Evolutionary conservation across 2,888 invertebrate species (phyloP), one percentile per base, ranked within the genome.

Genomic region (Dasypolia templi): DNA sequence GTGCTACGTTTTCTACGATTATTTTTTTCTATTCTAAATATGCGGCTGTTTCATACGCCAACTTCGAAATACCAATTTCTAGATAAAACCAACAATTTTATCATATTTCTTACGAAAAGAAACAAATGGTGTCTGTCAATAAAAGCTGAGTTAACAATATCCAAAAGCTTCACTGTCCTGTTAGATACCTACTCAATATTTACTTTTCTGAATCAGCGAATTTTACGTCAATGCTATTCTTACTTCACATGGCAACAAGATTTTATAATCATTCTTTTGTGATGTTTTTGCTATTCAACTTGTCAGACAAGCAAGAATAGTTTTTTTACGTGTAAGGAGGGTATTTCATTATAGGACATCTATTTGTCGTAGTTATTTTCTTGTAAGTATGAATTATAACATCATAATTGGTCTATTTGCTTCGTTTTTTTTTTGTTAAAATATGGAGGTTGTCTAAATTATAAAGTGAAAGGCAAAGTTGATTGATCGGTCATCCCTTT

Each of bases 151-250:
- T 49, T 61, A 65, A 65, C 59, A 72, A 80, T 49, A 71, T 26
- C 17, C 19, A 46, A 64, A 62, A 55, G 53, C 46, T 59, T 59
- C 22, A 39, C n/a, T 39, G 19, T 59, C 2, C 79, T 53, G 58
- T 59, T 46, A 46, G 29, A 29, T 26, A 59, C 51, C n/a, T 72
- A 42, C 77, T 46, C 29, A 44, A 71, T 72, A 46, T 73, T 64
- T 53, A 49, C 14, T 35, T 61, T 73, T 42, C 26, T 81, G 55
- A 74, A 74, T 76, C 72, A 62, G 76, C 79, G 32, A 42, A 62
- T 56, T 72, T 79, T 72, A 56, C 62, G 72, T 55, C 49, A 56
- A 42, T 44, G 49, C 49, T 62, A 49, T 79, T 62, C 55, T 51
- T 72, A 72, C 49, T 56, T 29, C 26, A 49, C 75, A 49, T 79